Percentiles rank a stretch among this genome's conserved stretches.
Evolutionary conservation across 2,888 invertebrate species (phyloP).

Genomic region (Caenorhabditis panamensis): DNA sequence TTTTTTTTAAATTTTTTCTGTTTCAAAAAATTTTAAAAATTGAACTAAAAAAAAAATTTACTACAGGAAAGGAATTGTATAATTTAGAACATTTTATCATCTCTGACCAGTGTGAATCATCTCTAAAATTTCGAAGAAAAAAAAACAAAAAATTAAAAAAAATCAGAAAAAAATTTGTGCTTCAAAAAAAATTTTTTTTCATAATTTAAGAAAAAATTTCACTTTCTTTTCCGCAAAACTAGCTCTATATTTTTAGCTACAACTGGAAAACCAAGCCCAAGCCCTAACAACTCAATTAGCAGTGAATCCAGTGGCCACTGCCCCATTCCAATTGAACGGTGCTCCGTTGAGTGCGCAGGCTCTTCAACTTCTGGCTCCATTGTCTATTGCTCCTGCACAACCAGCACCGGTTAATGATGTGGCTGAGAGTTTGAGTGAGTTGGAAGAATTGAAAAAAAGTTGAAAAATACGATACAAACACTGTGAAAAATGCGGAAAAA

Average conservation of each 20-base stretch:
- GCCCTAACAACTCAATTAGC: conserved; percentile 22
- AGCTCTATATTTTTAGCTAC: conserved; percentile 22
- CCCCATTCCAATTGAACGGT: no score
- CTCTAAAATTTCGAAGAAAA: no score
- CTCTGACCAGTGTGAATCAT: no score
- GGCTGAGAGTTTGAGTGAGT: conserved; percentile 14
- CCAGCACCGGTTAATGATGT: conserved; percentile 13
- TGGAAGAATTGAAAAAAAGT: neutral
- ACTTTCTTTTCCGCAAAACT: no score
- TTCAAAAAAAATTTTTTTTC: neutral
- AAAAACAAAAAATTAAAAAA: neutral
- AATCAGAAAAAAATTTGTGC: neutral
- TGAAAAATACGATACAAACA: neutral
- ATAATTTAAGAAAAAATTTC: no score
- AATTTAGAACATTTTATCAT: no score
- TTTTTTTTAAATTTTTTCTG: no score
- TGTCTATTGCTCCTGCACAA: neutral
- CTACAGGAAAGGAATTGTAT: no score
- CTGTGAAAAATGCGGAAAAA: neutral
- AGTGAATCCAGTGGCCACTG: conserved; percentile 1
- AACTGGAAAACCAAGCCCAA: conserved; percentile 11
- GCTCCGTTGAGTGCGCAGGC: no score
- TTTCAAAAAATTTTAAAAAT: no score
- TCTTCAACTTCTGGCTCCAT: no score
- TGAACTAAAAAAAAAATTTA: no score